A percentile compares a stretch with the other conserved stretches of the same genome.
Evolutionary conservation across 1,140 invertebrate genomes (phyloP).

Genomic region (Yoshiicerus persimilis): DNA sequence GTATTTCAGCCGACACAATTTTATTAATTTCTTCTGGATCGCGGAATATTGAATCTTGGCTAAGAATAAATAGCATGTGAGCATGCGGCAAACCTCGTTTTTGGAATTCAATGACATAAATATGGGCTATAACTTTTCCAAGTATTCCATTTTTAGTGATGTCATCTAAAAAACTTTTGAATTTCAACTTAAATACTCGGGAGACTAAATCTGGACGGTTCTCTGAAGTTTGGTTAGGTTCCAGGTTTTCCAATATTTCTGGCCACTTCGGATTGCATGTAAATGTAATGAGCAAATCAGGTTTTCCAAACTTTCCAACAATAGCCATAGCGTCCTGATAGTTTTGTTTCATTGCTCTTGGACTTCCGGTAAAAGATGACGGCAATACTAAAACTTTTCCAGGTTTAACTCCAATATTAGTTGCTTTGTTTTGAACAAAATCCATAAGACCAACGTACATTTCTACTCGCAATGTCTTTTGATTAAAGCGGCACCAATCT

Average conservation of each 20-base stretch:
- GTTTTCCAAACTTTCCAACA: slow-evolving; percentile 51
- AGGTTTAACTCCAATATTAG: slow-evolving; percentile 49
- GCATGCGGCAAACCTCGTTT: no score
- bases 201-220: no score
- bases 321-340: slow-evolving; percentile 53
- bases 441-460: slow-evolving; percentile 23
- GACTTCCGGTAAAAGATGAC: slow-evolving; percentile 48
- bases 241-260: no score
- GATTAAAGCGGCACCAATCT: slow-evolving; percentile 40
- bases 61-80: slow-evolving; percentile 49
- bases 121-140: slow-evolving; percentile 45
- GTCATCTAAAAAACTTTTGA: slow-evolving; percentile 52
- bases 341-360: slow-evolving; percentile 51
- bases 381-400: slow-evolving; percentile 31
- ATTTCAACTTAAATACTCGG: slow-evolving; percentile 57
- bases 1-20: slow-evolving; percentile 55
- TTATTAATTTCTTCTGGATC: slow-evolving; percentile 48
- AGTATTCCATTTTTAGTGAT: slow-evolving; percentile 34
- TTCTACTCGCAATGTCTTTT: slow-evolving; percentile 22
- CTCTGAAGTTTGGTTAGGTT: no score
- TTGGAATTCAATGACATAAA: slow-evolving; percentile 52
- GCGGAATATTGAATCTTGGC: slow-evolving; percentile 30
- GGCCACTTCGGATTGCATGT: no score
- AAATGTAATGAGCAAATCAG: no score
- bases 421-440: slow-evolving; percentile 36